Conservation (phyloP, 2,888 invertebrate species). For the Neria commutata region DNA sequence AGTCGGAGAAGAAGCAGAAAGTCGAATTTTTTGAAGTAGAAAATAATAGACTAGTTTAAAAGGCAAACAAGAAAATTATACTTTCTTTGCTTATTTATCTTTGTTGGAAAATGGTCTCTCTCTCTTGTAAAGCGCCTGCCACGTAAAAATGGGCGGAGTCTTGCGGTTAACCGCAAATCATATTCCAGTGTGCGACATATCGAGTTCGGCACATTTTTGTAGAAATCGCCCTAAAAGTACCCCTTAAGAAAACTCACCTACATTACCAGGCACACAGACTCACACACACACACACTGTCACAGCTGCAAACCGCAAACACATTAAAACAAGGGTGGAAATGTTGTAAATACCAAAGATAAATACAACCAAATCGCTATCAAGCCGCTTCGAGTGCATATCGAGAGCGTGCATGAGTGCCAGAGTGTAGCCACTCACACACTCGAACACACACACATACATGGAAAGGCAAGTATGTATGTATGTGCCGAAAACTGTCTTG, state of each 20-base stretch:
- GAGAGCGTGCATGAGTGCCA: too few species aligned
- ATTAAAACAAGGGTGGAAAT: constrained; percentile 19
- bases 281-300: constrained; percentile 11
- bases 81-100: too few species aligned
- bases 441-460: neutral
- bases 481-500: constrained; percentile 51
- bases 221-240: too few species aligned
- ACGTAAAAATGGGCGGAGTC: constrained; percentile 32
- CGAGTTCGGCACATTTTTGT: too few species aligned
- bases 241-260: constrained; percentile 27
- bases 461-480: constrained; percentile 19
- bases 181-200: too few species aligned
- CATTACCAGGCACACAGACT: neutral
- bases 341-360: constrained; percentile 2
- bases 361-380: neutral
- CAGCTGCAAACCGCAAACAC: neutral
- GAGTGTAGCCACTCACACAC: constrained; percentile 13
- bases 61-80: constrained; percentile 1
- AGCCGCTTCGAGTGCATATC: too few species aligned
- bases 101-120: too few species aligned
- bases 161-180: constrained; percentile 43
- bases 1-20: neutral
- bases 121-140: neutral
- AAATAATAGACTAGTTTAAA: neutral
- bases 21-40: neutral